These are phyloP conservation scores for Plutomurus gul DNA, from an alignment of 1,140 invertebrate species.

Conservation along the genomic window DNA sequence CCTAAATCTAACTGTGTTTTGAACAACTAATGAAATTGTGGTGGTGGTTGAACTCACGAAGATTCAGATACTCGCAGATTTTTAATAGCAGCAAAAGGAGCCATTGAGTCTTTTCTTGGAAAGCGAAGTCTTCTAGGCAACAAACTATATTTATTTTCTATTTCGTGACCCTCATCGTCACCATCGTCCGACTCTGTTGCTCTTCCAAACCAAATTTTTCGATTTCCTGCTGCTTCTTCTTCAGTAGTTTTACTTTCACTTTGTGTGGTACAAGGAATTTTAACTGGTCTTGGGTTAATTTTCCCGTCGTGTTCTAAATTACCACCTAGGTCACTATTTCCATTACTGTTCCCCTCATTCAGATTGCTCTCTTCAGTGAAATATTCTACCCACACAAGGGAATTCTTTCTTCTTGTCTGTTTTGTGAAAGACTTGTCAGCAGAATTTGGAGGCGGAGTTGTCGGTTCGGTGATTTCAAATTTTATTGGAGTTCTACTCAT, in stretches of 20 bases:
- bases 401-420: background rate
- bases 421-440: background rate
- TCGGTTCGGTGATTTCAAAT: background rate
- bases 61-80: background rate
- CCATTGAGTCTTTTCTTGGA: background rate
- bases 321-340: background rate
- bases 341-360: background rate
- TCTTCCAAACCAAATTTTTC: constrained; percentile 4
- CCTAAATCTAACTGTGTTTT: too few species aligned
- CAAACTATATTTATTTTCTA: background rate
- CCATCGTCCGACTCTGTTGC: background rate
- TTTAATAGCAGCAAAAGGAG: background rate
- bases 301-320: too few species aligned
- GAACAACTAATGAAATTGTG: background rate
- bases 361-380: constrained; percentile 18
- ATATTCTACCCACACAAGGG: constrained; percentile 38
- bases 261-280: too few species aligned
- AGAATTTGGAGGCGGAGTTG: background rate
- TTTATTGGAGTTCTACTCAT: background rate
- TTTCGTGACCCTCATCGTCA: background rate
- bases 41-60: background rate
- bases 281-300: too few species aligned
- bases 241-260: background rate
- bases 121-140: background rate
- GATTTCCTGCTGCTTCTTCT: background rate